phyloP scores from a whole-genome alignment of 1,140 invertebrate genomes.

The Tenebrio molitor region DNA sequence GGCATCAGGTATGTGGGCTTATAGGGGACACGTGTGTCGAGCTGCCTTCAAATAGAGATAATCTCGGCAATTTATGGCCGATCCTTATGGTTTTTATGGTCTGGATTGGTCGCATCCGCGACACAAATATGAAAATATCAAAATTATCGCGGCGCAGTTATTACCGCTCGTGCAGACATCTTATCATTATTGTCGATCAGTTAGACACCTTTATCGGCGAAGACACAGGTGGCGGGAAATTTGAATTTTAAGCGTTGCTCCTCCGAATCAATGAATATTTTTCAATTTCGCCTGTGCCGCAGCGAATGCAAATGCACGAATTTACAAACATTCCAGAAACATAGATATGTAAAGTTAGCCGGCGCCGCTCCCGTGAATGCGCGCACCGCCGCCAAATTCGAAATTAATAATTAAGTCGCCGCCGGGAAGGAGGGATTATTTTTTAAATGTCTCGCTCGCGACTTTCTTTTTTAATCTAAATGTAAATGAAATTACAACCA shows the following conservation, averaged over 20 bases:
- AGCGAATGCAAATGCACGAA: constrained; percentile 26
- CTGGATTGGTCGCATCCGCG: too few relatives aligned
- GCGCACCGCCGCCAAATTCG: not conserved
- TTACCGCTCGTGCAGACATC: too few relatives aligned
- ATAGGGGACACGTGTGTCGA: too few relatives aligned
- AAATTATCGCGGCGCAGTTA: too few relatives aligned
- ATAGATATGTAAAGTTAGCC: constrained; percentile 19
- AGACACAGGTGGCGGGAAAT: constrained; percentile 4
- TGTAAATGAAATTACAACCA: constrained; percentile 15
- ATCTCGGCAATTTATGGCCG: too few relatives aligned
- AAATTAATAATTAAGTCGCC: constrained; percentile 12
- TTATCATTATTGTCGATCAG: too few relatives aligned
- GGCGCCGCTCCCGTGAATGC: too few relatives aligned
- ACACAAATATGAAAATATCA: too few relatives aligned
- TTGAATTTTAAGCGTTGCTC: constrained; percentile 12
- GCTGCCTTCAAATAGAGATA: too few relatives aligned
- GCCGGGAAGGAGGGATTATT: not conserved
- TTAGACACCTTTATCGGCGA: too few relatives aligned
- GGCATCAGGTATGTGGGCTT: too few relatives aligned
- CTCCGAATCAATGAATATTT: constrained; percentile 33
- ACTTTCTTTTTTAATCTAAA: constrained; percentile 13
- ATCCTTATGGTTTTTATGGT: too few relatives aligned
- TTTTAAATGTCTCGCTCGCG: not conserved
- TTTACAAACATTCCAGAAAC: constrained; percentile 39
- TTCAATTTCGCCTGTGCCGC: constrained; percentile 27